Evolutionary conservation across 2,113 vertebrate genomes (phyloP), one percentile per base, ranked within the genome.

Genomic region (Myotis lucifugus): DNA sequence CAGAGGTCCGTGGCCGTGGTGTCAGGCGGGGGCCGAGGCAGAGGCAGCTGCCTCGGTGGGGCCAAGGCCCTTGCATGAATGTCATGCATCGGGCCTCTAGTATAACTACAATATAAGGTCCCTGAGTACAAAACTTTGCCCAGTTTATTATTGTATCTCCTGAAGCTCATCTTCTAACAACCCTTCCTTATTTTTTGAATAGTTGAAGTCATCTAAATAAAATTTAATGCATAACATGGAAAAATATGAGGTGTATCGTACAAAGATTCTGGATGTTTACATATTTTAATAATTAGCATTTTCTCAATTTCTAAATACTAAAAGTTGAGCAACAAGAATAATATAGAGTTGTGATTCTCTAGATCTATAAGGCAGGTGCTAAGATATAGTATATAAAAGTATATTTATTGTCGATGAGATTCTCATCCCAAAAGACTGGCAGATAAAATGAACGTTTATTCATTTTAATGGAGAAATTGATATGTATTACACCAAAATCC

Each of bases 381-480:
- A 77, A 95, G 3, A 12, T 61, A 81, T 25, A 85, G 3, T 70
- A 74, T 64, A 40, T 90, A 32, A 40, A 88, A 42, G 10, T 48
- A 8, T 32, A n/a, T 25, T 84, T 87, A 77, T 37, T 92, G 23
- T 83, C 29, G 46, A 29, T 34, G 13, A 88, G 40, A 93, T 79
- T 81, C 15, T 88, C 32, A 88, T 67, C 11, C n/a, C 11, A 82
- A 42, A 90, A 95, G 17, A 92, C 81, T 82, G 13, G 5, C 32
- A 95, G 19, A 23, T 56, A 42, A 85, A 92, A 83, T 83, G 19
- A 21, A 90, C 50, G n/a, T 61, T 85, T 59, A 92, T 83, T 72
- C 14, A 67, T 91, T 94, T 96, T 91, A 94, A 90, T 69, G 34
- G 23, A 87, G 18, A 46, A 81, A 69, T 70, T 85, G 42, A 42